Percentiles rank a stretch among this genome's conserved stretches.
These are phyloP conservation scores for Blastomussa wellsi DNA, from an alignment of 92 coral and sea anemone genomes.

Conservation along the genomic window DNA sequence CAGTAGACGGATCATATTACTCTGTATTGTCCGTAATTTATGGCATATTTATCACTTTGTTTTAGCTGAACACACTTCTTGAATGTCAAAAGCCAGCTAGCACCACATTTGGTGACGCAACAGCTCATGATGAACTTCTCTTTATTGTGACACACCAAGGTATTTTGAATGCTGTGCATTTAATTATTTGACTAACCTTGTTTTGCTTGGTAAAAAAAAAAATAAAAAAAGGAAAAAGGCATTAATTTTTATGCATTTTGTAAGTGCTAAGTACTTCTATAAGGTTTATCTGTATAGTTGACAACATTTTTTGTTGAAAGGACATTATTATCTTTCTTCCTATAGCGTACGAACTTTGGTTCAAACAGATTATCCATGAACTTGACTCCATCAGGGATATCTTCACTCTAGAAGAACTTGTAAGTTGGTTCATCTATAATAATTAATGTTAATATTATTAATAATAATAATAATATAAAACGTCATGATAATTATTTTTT, in stretches of 20 bases:
- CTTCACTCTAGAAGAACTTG: conserved; percentile 70
- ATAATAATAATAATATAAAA: too few species aligned
- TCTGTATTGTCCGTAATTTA: too few species aligned
- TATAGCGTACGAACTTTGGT: conserved; percentile 96
- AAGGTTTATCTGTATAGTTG: neutral
- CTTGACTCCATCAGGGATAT: conserved; percentile 79
- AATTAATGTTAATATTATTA: too few species aligned
- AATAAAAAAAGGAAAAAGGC: too few species aligned
- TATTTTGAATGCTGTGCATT: neutral
- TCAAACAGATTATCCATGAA: conserved; percentile 86
- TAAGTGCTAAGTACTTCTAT: neutral
- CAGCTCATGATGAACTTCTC: conserved; percentile 89
- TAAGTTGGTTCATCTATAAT: conserved; percentile 27
- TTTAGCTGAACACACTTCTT: conserved; percentile 75
- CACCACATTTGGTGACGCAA: conserved; percentile 45
- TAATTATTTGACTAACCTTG: too few species aligned
- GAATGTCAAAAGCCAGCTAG: conserved; percentile 76
- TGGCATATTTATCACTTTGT: neutral
- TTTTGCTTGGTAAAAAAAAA: too few species aligned
- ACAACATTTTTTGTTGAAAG: too few species aligned
- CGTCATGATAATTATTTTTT: too few species aligned
- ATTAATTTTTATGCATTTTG: neutral
- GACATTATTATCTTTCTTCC: too few species aligned
- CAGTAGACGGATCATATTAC: too few species aligned
- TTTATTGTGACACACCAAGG: conserved; percentile 95